A percentile compares a stretch with the other conserved stretches of the same genome.
These are phyloP conservation scores for Diphyllodes magnificus DNA, from an alignment of 2,113 vertebrate species.

Conservation along the genomic window DNA sequence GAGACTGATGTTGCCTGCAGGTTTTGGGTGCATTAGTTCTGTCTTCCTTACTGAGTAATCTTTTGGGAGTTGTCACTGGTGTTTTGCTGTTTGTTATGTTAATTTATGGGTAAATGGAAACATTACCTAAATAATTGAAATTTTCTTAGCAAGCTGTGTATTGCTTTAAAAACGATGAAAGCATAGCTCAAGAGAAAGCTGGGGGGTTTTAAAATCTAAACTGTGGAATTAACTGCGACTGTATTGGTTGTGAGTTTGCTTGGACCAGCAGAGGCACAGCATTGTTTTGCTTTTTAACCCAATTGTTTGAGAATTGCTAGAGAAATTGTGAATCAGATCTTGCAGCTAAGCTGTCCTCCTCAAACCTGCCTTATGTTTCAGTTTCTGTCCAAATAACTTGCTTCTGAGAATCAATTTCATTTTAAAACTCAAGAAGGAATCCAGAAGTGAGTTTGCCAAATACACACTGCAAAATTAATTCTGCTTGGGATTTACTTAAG, in stretches of 20 bases:
- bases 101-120: conserved; percentile 23
- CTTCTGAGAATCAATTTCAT: conserved; percentile 5
- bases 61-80: conserved; percentile 6
- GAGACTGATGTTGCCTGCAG: conserved; percentile 14
- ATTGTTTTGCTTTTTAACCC: neutral
- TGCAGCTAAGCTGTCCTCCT: neutral
- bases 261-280: neutral
- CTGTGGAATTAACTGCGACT: neutral
- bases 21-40: conserved; percentile 30
- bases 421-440: neutral
- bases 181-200: neutral
- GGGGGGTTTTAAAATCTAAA: fast-evolving
- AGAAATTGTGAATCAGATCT: neutral
- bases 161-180: conserved; percentile 1
- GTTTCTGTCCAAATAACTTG: neutral
- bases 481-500: conserved; percentile 22
- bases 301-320: neutral
- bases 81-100: neutral
- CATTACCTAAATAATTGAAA: neutral
- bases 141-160: neutral
- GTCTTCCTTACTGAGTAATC: neutral
- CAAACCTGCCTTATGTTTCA: neutral
- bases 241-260: neutral
- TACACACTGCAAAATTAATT: neutral
- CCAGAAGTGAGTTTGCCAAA: neutral